Evolutionary conservation across 2,888 invertebrate genomes (phyloP).

Genomic region (Sarcophaga caerulescens): DNA sequence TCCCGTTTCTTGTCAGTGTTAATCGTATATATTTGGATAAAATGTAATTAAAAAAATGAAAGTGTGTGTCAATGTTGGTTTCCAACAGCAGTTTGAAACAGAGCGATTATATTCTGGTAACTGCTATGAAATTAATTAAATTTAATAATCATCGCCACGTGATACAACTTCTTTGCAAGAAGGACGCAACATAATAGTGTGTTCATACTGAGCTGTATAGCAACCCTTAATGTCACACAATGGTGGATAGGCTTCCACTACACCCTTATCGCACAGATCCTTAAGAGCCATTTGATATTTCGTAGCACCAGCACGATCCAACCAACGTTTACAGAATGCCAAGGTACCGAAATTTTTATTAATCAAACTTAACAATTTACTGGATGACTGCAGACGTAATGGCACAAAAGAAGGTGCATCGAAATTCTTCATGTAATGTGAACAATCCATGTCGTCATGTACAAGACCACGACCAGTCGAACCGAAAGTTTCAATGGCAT

Average conservation of each 20-base stretch:
- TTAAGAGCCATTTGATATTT: slow-evolving; percentile 99
- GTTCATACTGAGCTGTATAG: slow-evolving; percentile 99
- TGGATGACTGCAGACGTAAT: slow-evolving; percentile 95
- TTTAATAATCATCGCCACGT: slow-evolving; percentile 94
- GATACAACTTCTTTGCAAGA: slow-evolving; percentile 99
- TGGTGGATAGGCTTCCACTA: slow-evolving; percentile 99
- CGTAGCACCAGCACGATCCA: slow-evolving; percentile 97
- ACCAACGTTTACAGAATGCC: slow-evolving; percentile 99
- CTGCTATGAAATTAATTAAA: no score
- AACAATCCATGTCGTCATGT: slow-evolving; percentile 99
- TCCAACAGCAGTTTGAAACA: neutral
- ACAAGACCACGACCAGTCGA: slow-evolving; percentile 97
- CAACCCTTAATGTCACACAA: slow-evolving; percentile 98
- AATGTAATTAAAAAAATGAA: slow-evolving; percentile 20
- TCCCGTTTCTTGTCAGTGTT: neutral
- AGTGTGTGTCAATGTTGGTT: slow-evolving; percentile 3
- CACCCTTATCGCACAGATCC: slow-evolving; percentile 98
- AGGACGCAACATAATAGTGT: slow-evolving; percentile 97
- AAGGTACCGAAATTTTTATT: slow-evolving; percentile 98
- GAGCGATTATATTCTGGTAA: no score
- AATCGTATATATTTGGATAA: slow-evolving; percentile 40
- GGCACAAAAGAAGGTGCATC: slow-evolving; percentile 93
- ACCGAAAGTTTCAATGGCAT: slow-evolving; percentile 99
- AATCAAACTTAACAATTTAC: slow-evolving; percentile 93
- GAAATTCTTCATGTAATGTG: slow-evolving; percentile 99